A percentile compares a stretch with the other conserved stretches of the same genome.
These are phyloP conservation scores for Melinaea marsaeus DNA, from an alignment of 2,888 invertebrate genomes.

Conservation along the genomic window DNA sequence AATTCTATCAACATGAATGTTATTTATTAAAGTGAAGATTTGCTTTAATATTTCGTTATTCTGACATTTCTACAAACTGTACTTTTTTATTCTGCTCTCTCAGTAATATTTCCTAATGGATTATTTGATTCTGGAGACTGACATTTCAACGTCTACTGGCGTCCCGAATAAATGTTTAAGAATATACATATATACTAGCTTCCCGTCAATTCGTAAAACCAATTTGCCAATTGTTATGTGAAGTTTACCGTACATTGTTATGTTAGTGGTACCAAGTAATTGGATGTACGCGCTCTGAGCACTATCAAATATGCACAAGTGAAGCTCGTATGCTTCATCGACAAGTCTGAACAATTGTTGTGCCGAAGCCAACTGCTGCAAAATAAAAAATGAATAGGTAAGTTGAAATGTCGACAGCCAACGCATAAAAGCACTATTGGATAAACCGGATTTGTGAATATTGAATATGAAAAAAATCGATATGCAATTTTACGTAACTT, in stretches of 20 bases:
- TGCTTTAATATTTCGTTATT: no score
- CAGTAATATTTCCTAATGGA: no score
- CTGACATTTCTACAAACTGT: no score
- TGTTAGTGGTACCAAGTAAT: slow-evolving; percentile 36
- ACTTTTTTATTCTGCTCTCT: no score
- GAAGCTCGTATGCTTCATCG: slow-evolving; percentile 35
- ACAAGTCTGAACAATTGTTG: slow-evolving; percentile 39
- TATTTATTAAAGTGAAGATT: no score
- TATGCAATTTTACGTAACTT: slow-evolving; percentile 12
- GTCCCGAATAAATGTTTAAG: no score
- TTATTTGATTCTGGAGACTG: no score
- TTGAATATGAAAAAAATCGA: slow-evolving; percentile 16
- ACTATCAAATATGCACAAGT: slow-evolving; percentile 39
- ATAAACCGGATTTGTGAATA: slow-evolving; percentile 17
- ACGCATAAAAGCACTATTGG: slow-evolving; percentile 23
- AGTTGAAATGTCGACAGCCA: slow-evolving; percentile 32
- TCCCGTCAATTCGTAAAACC: slow-evolving; percentile 5
- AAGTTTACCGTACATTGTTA: slow-evolving; percentile 26
- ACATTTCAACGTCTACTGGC: no score
- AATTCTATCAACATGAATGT: no score
- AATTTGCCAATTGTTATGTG: slow-evolving; percentile 18
- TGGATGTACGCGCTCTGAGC: slow-evolving; percentile 36
- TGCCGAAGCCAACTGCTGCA: slow-evolving; percentile 35
- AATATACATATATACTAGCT: no score
- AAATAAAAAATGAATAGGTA: slow-evolving; percentile 37